Evolutionary conservation across 2,888 invertebrate genomes (phyloP).

Genomic region (Phyllotreta cruciferae): DNA sequence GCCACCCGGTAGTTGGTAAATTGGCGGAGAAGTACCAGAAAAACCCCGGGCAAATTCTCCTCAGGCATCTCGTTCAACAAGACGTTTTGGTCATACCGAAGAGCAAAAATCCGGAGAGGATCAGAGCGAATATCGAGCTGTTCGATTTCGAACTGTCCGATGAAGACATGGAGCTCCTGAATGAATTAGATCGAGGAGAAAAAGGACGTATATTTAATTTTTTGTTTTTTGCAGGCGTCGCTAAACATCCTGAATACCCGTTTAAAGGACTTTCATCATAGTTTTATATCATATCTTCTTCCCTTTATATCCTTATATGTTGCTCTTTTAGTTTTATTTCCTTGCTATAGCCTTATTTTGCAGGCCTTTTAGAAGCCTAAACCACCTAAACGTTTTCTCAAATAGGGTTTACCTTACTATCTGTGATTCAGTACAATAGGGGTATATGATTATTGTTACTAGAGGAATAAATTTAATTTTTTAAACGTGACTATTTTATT

Average conservation of each 20-base stretch:
- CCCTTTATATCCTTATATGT: not conserved
- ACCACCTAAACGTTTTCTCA: not conserved
- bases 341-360: not conserved
- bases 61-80: conserved; percentile 74
- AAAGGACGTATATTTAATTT: conserved; percentile 74
- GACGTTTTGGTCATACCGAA: conserved; percentile 79
- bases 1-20: conserved; percentile 65
- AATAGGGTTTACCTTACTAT: not conserved
- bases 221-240: conserved; percentile 71
- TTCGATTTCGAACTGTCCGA: conserved; percentile 69
- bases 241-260: conserved; percentile 75
- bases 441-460: not conserved
- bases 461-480: no score
- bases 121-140: conserved; percentile 74
- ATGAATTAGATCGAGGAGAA: conserved; percentile 68
- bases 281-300: not conserved
- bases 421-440: not conserved
- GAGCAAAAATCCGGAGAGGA: conserved; percentile 72
- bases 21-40: conserved; percentile 68
- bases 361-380: not conserved
- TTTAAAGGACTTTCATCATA: conserved; percentile 57
- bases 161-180: conserved; percentile 65
- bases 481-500: no score
- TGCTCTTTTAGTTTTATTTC: not conserved
- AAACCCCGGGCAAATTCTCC: conserved; percentile 73